These are phyloP conservation scores for Phrynocephalus vlangalii DNA, from an alignment of 2,797 vertebrate species.

Conservation along the genomic window DNA sequence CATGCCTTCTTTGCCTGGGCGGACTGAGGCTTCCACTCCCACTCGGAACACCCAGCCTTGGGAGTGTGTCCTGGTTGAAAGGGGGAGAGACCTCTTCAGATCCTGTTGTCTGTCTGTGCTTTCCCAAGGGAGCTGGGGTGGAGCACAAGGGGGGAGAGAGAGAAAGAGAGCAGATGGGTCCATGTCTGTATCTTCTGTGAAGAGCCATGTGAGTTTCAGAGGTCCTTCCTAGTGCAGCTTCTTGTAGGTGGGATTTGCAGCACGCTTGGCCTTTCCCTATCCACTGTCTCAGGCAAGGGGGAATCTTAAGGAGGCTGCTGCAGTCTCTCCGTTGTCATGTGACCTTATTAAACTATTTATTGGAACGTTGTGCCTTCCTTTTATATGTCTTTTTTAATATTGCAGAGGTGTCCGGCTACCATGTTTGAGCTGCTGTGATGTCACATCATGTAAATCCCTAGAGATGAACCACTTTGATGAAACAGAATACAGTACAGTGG, in stretches of 20 bases:
- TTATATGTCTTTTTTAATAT: neutral
- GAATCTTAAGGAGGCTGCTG: conserved; percentile 51
- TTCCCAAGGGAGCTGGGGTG: conserved; percentile 21
- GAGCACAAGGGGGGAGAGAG: neutral
- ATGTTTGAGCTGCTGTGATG: neutral
- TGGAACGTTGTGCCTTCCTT: conserved; percentile 50
- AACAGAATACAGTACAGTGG: too few relatives aligned
- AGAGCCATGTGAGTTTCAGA: conserved; percentile 71
- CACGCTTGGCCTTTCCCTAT: conserved; percentile 13
- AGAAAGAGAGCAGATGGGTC: conserved; percentile 46
- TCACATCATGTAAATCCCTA: neutral
- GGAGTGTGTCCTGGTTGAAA: conserved; percentile 40
- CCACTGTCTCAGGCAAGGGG: conserved; percentile 52
- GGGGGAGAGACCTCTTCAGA: conserved; percentile 17
- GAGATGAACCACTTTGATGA: neutral
- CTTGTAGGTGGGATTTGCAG: conserved; percentile 50
- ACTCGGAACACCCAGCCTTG: conserved; percentile 53
- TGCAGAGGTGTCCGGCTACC: neutral
- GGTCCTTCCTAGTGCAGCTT: conserved; percentile 57
- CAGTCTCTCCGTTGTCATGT: conserved; percentile 61
- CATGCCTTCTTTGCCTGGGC: neutral
- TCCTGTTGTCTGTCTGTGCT: conserved; percentile 48
- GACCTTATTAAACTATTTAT: conserved; percentile 84
- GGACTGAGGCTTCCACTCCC: conserved; percentile 51
- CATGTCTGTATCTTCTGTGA: conserved; percentile 80